Evolutionary conservation across 2,113 vertebrate genomes (phyloP), one percentile per base, ranked within the genome.

Genomic region (Gadus macrocephalus): DNA sequence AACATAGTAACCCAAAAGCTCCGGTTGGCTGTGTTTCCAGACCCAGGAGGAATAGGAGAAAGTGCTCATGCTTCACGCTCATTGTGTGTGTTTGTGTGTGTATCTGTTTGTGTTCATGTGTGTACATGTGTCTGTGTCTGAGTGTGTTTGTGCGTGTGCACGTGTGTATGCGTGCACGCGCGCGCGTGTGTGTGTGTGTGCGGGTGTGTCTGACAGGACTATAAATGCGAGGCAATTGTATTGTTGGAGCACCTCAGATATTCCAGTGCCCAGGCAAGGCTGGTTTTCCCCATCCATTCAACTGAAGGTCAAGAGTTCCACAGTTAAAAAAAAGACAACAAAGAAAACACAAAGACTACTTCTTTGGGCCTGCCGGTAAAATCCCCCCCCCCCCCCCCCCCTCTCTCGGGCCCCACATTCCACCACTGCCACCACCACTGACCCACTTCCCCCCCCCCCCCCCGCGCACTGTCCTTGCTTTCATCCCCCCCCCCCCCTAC

Each of bases 271-370:
- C 53, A 59, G 56, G 22, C 69, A 27, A 53, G 15, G 42, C 60
- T 61, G 73, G 35, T 77, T 71, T 72, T 72, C 53, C 63, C 63
- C 67, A 80, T 78, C 67, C 78, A 62, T 76, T 78, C 67, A 73
- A 56, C 31, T 73, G 69, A 84, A 84, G 84, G 85, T 89, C 81
- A 86, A 31, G 59, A 76, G 68, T 70, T 79, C 58, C 61, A 25
- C 28, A 22, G 63, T 71, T 20, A 67, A 74, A 75, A 55, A 42
- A 62, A 17, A 60, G 7, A 67, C 25, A 55, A 67, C 9, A 67
- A 35, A 35, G 31, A 35, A 35, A 35, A 6, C 66, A 67, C 64
- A 76, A 70, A 74, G 62, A 69, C 78, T 64, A 77, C 61, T 64
- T 77, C 16, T 22, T 53, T 35, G 69, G 71, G 31, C 31, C 61